Percentiles rank a stretch among this genome's conserved stretches.
Conservation (phyloP, 2,888 invertebrate genomes). For the Drosophila neotestacea region DNA sequence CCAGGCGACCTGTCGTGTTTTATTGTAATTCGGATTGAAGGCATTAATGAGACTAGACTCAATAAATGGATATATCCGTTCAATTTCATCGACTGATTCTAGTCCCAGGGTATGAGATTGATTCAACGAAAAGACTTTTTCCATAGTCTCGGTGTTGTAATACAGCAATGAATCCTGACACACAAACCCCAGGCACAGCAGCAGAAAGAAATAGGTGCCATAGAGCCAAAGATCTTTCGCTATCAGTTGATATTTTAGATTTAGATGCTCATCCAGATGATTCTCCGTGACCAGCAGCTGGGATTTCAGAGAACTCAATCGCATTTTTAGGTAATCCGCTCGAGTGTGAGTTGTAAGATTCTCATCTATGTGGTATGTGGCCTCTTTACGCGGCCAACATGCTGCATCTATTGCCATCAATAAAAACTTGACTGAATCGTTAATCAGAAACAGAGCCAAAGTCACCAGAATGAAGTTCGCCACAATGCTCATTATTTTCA, state of each 20-base stretch:
- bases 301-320: conserved; percentile 54
- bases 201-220: conserved; percentile 66
- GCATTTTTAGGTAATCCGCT: conserved; percentile 58
- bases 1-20: conserved; percentile 51
- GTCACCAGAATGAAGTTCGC: conserved; percentile 44
- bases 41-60: conserved; percentile 61
- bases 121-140: conserved; percentile 47
- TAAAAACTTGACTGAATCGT: conserved; percentile 59
- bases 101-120: conserved; percentile 44
- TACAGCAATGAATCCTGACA: conserved; percentile 60
- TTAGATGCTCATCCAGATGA: conserved; percentile 73
- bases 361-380: not conserved
- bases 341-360: conserved; percentile 31
- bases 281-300: conserved; percentile 60
- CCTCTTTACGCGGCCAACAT: conserved; percentile 43
- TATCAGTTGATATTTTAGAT: conserved; percentile 70
- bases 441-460: conserved; percentile 54
- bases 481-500: conserved; percentile 59
- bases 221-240: conserved; percentile 74
- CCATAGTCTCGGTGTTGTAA: conserved; percentile 66
- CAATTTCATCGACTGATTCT: conserved; percentile 29
- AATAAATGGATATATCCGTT: conserved; percentile 66
- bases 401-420: conserved; percentile 47
- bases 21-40: conserved; percentile 29
- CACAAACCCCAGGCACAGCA: conserved; percentile 65